A percentile compares a stretch with the other conserved stretches of the same genome.
Evolutionary conservation across 2,888 invertebrate genomes (phyloP).

Genomic region (Lepas anatifera): DNA sequence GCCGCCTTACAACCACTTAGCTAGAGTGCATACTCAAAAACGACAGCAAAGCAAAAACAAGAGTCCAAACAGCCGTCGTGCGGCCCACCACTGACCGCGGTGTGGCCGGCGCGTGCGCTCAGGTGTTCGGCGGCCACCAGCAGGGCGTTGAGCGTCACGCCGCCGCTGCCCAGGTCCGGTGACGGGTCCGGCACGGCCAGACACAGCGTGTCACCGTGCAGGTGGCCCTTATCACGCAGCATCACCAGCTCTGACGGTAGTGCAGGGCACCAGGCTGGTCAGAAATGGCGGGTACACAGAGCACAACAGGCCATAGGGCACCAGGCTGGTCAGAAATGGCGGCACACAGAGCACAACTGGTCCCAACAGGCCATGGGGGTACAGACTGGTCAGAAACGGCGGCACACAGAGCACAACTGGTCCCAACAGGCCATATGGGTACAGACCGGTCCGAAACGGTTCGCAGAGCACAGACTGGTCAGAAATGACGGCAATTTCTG

Average conservation of each 20-base stretch:
- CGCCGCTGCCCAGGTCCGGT: conserved; percentile 38
- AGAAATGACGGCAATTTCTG: no score
- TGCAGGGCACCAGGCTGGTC: no score
- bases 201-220: neutral
- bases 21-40: no score
- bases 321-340: no score
- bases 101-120: conserved; percentile 33
- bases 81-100: conserved; percentile 33
- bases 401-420: neutral
- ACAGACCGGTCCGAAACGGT: no score
- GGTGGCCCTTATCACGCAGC: neutral
- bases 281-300: neutral
- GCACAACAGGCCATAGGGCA: neutral
- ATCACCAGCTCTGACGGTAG: conserved; percentile 9
- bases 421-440: no score
- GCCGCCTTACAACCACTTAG: no score
- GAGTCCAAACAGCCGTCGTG: no score
- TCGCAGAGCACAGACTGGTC: no score
- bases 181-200: conserved; percentile 30
- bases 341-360: neutral
- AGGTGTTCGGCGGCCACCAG: conserved; percentile 38
- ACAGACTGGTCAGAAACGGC: neutral
- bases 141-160: conserved; percentile 41
- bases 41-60: no score
- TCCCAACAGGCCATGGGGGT: no score